Percentiles rank a stretch among this genome's conserved stretches.
Evolutionary conservation across 2,888 invertebrate genomes (phyloP).

Genomic region (Pogonocherus hispidulus): DNA sequence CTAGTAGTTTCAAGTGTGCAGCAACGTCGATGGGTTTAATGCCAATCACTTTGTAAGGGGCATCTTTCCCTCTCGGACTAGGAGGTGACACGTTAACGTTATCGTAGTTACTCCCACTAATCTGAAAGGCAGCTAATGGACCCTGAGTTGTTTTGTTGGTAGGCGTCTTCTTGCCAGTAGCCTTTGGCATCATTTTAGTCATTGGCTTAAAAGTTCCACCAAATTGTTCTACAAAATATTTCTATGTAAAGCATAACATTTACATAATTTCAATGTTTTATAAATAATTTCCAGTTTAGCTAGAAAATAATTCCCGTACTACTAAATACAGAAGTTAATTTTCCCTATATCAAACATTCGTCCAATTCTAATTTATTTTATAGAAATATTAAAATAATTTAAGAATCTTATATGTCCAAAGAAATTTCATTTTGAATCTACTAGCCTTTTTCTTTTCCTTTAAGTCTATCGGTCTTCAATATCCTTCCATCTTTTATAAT

Average conservation of each 20-base stretch:
- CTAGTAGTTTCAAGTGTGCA: conserved; percentile 91
- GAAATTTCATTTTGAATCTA: not conserved
- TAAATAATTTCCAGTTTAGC: no score
- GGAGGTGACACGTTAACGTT: conserved; percentile 63
- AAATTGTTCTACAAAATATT: conserved; percentile 38
- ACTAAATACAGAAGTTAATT: no score
- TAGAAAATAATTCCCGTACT: no score
- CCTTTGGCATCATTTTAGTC: conserved; percentile 56
- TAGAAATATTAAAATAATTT: no score
- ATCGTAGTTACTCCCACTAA: conserved; percentile 52
- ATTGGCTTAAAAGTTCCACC: conserved; percentile 32
- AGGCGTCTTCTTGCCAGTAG: conserved; percentile 40
- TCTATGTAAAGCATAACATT: no score
- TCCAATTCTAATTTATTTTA: no score
- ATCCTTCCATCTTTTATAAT: conserved; percentile 78
- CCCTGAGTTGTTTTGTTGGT: conserved; percentile 53
- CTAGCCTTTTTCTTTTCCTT: conserved; percentile 65
- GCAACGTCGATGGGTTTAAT: conserved; percentile 91
- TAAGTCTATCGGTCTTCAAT: conserved; percentile 76
- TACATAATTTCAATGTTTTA: no score
- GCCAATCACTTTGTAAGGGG: conserved; percentile 75
- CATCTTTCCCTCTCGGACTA: conserved; percentile 64
- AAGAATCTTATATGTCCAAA: no score
- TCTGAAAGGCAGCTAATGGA: conserved; percentile 49
- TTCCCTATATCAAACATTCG: no score